A percentile compares a stretch with the other conserved stretches of the same genome.
These are phyloP conservation scores for Sylvia borin DNA, from an alignment of 2,797 vertebrate genomes.

Conservation along the genomic window DNA sequence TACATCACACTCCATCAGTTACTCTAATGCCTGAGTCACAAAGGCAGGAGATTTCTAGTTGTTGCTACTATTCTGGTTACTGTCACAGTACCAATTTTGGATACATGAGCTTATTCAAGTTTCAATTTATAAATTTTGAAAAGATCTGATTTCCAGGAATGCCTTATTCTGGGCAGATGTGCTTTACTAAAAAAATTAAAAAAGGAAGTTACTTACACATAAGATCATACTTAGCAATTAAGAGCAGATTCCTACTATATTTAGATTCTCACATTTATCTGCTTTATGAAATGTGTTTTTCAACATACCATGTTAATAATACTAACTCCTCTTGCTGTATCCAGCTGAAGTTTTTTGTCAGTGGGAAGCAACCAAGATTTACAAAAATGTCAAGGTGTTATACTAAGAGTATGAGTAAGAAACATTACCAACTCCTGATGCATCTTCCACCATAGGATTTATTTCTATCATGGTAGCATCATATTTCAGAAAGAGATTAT, in stretches of 20 bases:
- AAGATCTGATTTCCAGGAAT: neutral
- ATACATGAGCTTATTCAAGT: neutral
- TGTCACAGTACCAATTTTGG: neutral
- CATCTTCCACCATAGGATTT: conserved; percentile 98
- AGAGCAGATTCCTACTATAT: neutral
- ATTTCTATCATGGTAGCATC: conserved; percentile 98
- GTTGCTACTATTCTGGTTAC: neutral
- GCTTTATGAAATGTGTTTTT: neutral
- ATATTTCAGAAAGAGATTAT: conserved; percentile 93
- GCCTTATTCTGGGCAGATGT: neutral
- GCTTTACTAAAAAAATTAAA: neutral
- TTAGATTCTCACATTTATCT: neutral
- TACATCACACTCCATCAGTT: neutral
- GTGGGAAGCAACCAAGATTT: neutral
- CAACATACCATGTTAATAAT: neutral
- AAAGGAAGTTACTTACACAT: neutral
- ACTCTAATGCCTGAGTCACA: neutral
- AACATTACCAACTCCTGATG: conserved; percentile 89
- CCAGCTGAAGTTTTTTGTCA: neutral
- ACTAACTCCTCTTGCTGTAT: neutral
- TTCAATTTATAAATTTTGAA: neutral
- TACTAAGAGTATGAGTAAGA: neutral
- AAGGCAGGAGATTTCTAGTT: neutral
- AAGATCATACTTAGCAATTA: neutral
- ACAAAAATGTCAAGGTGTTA: neutral